Base-by-base conservation (phyloP, 2,797 vertebrate species). In the Sorex maritimensis region DNA sequence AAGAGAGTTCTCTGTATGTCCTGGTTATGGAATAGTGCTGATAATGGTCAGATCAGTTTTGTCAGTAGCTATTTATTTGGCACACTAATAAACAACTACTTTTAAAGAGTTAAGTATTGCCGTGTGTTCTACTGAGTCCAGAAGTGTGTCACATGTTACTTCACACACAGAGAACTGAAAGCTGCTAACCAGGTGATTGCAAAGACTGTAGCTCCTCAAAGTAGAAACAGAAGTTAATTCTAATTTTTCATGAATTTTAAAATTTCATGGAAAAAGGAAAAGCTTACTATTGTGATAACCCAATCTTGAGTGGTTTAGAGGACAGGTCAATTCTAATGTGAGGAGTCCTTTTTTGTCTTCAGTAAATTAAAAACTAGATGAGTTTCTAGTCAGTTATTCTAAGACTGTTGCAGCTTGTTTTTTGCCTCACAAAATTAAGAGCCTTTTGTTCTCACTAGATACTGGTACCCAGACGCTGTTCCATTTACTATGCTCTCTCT, bases 311-410 rank as follows among this genome's bases (percentile, higher is more conserved):
- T 30, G 49, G 38, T 23, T 15, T 61, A 23, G 21, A 15, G 38
- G 8, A 19, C 4, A 11, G 46, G 17, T 23, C 68, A 68, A 69
- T 88, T 73, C 46, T 63, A 61, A 73, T 21, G 15, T 1, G 61
- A 81, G 26, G 19, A 80, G 9, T 24, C 24, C 6, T 72, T 24
- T 26, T 5, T 49, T 74, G 10, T 81, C 12, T n/a, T 85, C 63
- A 72, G 69, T 72, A 75, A 87, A 84, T 49, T 21, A 21, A 61
- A 77, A 90, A 73, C 44, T 58, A 67, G 44, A 26, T 5, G 12
- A 69, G 49, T 46, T 90, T 95, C 75, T 72, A 24, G 49, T 28
- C 30, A 41, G n/a, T 84, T 83, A 61, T 90, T 82, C n/a, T 65
- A 69, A 46, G 79, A 80, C 13, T 15, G 34, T 4, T n/a, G 17